Percentiles rank a stretch among this genome's conserved stretches.
Conservation (phyloP, 1,140 invertebrate species). For the Diploscapter pachys region DNA sequence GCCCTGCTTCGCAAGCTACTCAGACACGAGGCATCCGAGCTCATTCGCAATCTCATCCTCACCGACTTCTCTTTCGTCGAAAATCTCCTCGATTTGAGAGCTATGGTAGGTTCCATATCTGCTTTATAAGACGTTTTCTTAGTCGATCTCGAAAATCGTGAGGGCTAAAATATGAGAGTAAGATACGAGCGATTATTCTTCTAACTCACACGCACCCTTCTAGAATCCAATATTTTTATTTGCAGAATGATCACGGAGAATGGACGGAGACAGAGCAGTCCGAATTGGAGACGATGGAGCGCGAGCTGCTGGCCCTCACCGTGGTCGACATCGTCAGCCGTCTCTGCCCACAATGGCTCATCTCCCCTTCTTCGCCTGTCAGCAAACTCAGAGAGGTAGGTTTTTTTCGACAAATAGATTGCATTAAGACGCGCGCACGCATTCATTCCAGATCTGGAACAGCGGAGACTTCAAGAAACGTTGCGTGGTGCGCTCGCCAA, state of each 20-base stretch:
- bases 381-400: neutral
- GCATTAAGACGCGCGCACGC: too few relatives aligned
- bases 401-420: too few relatives aligned
- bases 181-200: too few relatives aligned
- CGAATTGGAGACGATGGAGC: slow-evolving; percentile 62
- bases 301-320: slow-evolving; percentile 11
- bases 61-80: neutral
- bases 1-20: neutral
- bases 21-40: neutral
- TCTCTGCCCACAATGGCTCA: slow-evolving; percentile 4
- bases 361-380: slow-evolving; percentile 1
- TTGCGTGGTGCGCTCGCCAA: slow-evolving; percentile 4
- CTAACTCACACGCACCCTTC: too few relatives aligned
- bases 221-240: too few relatives aligned
- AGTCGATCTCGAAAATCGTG: too few relatives aligned
- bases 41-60: too few relatives aligned
- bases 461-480: neutral
- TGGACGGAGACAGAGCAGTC: too few relatives aligned
- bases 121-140: too few relatives aligned
- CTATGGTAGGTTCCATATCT: neutral
- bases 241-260: too few relatives aligned
- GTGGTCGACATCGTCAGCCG: slow-evolving; percentile 4
- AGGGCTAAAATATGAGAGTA: too few relatives aligned
- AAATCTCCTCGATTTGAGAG: slow-evolving; percentile 8
- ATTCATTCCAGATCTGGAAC: neutral